Evolutionary conservation across 2,888 invertebrate species (phyloP), one percentile per base, ranked within the genome.

Genomic region (Cephus rjabovi): DNA sequence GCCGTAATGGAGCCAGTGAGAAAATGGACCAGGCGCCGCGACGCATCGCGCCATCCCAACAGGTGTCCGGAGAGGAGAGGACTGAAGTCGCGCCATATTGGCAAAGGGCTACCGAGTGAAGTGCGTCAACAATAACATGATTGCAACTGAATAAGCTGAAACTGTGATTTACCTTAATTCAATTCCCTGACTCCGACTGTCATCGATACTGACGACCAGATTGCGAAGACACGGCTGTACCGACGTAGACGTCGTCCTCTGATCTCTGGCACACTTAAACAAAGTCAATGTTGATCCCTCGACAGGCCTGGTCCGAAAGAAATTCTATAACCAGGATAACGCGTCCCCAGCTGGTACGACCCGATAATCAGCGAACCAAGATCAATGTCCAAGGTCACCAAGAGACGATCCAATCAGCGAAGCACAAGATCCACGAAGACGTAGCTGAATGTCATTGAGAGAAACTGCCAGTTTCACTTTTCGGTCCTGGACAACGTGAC

Each of bases 201-300:
- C 89, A 88, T 88, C 87, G 83, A 89, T 88, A 82, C 88, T 88
- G 84, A 89, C 88, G 79, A 89, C 88, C 81, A 89, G 84, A 86
- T 89, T 88, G 79, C 88, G 86, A 69, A 86, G 87, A 81, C 80
- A 80, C 77, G 82, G 82, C 83, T 87, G 85, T 83, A 85, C 87
- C 83, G 84, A 86, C 56, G 56, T 23, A 9, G 56, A 23, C 56
- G 56, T 56, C 23, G 23, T 56, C 23, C 23, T 9, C 84, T 85
- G 87, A 83, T 87, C 86, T 80, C 83, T 79, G 86, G 80, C 84
- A 84, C 87, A 88, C 89, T 88, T 87, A 82, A 85, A 70, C 85
- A 88, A 87, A 88, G 87, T 89, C 89, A 89, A 56, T 56, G 56
- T 6, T 9, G 56, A 15, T 56, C 23, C 56, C 23, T 56, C 0